A percentile compares a stretch with the other conserved stretches of the same genome.
These are phyloP conservation scores for Drosophila kuntzei DNA, from an alignment of 2,888 invertebrate species.

Conservation along the genomic window DNA sequence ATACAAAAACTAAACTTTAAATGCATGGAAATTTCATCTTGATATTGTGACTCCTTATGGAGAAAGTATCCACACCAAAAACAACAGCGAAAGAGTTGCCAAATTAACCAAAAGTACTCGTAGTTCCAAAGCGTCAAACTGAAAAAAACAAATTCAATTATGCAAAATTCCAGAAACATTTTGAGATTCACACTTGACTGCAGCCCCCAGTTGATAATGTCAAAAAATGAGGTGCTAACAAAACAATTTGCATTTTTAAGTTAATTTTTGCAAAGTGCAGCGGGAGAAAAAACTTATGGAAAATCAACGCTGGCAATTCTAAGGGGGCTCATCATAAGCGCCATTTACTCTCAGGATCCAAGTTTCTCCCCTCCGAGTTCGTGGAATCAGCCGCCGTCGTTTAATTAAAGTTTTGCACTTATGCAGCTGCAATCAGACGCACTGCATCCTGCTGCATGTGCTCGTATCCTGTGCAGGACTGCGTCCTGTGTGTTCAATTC, in stretches of 20 bases:
- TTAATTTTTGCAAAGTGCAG: slow-evolving; percentile 63
- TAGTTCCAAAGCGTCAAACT: slow-evolving; percentile 5
- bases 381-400: slow-evolving; percentile 48
- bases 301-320: slow-evolving; percentile 52
- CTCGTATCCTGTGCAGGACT: slow-evolving; percentile 18
- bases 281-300: slow-evolving; percentile 43
- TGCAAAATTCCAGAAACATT: slow-evolving; percentile 67
- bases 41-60: too few relatives aligned
- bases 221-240: slow-evolving; percentile 84
- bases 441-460: slow-evolving; percentile 39
- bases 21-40: too few relatives aligned
- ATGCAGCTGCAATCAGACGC: slow-evolving; percentile 76
- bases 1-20: too few relatives aligned
- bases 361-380: neutral
- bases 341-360: slow-evolving; percentile 32
- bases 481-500: slow-evolving; percentile 75
- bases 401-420: slow-evolving; percentile 85
- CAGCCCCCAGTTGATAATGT: slow-evolving; percentile 59
- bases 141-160: slow-evolving; percentile 20
- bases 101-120: slow-evolving; percentile 40
- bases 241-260: slow-evolving; percentile 85
- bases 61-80: slow-evolving; percentile 7
- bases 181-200: slow-evolving; percentile 35
- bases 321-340: slow-evolving; percentile 75
- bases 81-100: slow-evolving; percentile 6